Evolutionary conservation across 1,140 invertebrate species (phyloP).

Genomic region (Akabosia matsudoensis): DNA sequence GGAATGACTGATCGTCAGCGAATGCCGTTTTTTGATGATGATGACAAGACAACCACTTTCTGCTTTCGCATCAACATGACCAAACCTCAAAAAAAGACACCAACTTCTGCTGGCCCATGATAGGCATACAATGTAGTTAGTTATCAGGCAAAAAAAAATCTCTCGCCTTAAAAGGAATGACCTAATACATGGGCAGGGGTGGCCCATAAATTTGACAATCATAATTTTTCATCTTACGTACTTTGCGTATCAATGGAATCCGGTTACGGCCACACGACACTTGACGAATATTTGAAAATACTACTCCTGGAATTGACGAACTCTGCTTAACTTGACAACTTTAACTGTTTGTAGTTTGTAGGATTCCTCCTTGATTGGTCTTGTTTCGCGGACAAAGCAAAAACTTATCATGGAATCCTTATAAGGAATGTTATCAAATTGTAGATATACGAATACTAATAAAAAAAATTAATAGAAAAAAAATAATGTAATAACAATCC

Average conservation of each 20-base stretch:
- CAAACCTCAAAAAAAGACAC: background rate
- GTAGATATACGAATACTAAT: too few species aligned
- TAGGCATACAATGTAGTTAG: background rate
- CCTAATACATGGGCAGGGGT: background rate
- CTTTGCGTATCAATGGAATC: too few species aligned
- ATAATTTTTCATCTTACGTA: background rate
- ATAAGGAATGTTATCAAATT: too few species aligned
- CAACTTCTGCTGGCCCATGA: background rate
- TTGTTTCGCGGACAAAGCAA: background rate
- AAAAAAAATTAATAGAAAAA: too few species aligned
- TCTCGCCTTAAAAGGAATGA: slow-evolving; percentile 16
- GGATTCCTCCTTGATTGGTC: background rate
- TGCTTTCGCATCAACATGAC: background rate
- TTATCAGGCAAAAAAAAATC: background rate
- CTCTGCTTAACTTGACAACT: background rate
- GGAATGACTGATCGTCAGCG: background rate
- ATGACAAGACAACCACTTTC: background rate
- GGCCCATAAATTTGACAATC: background rate
- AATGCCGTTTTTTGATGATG: background rate
- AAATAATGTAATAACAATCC: too few species aligned
- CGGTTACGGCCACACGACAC: too few species aligned
- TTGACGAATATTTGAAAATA: background rate
- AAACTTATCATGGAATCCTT: background rate
- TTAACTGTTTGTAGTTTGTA: background rate
- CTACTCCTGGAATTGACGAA: background rate